Conservation (phyloP, 2,888 invertebrate genomes). For the Hoplodrina blanda region DNA sequence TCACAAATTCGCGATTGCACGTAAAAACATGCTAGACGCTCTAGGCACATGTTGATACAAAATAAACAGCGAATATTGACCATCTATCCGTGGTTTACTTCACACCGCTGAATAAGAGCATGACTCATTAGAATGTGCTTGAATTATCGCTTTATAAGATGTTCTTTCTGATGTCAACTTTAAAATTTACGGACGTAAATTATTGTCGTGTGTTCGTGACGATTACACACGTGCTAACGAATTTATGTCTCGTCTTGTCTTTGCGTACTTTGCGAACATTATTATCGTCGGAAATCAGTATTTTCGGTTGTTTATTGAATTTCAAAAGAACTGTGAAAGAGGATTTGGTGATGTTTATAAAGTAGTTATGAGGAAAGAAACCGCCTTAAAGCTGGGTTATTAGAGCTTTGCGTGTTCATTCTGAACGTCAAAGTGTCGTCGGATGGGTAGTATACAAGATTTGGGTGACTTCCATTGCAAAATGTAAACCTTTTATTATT, state of each 20-base stretch:
- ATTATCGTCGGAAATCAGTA: constrained; percentile 84
- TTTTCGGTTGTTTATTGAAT: constrained; percentile 85
- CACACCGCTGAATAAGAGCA: constrained; percentile 64
- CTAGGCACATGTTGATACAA: constrained; percentile 29
- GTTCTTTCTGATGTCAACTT: constrained; percentile 90
- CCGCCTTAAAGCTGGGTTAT: constrained; percentile 56
- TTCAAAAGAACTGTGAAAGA: constrained; percentile 80
- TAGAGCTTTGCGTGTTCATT: constrained; percentile 40
- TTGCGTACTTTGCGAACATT: constrained; percentile 82
- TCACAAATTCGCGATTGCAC: constrained; percentile 6
- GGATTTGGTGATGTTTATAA: constrained; percentile 81
- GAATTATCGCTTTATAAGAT: constrained; percentile 87
- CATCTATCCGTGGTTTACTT: constrained; percentile 62
- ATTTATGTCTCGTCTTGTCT: constrained; percentile 86
- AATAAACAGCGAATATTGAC: constrained; percentile 52
- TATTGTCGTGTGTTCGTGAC: constrained; percentile 86
- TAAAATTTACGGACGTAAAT: constrained; percentile 88
- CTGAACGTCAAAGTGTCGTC: constrained; percentile 44
- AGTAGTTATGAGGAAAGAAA: constrained; percentile 76
- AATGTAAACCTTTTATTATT: constrained; percentile 44
- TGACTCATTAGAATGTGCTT: constrained; percentile 82
- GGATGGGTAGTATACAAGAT: constrained; percentile 35
- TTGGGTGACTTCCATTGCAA: constrained; percentile 36
- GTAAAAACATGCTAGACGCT: constrained; percentile 32
- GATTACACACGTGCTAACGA: constrained; percentile 88